Base-by-base conservation (phyloP, 2,113 vertebrate species). In the Esox niger region DNA sequence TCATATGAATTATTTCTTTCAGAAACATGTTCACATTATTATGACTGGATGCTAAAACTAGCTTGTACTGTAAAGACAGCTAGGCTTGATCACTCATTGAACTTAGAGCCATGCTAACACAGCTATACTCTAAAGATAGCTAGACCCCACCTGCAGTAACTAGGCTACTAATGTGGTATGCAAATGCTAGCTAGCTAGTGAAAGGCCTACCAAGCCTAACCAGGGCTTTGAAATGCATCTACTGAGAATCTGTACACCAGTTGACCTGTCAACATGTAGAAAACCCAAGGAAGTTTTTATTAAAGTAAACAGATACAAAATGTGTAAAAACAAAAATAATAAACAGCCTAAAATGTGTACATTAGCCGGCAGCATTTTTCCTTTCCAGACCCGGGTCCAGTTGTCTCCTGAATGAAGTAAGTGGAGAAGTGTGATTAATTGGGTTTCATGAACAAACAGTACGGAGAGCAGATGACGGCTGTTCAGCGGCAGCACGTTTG, bases 401-500 rank as follows among this genome's bases (percentile, higher is more conserved):
- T 11, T 73, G 33, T 66, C 62, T 31, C 21, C 64, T 31, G 61
- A 75, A 78, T 59, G 59, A 71, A 26, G 68, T 31, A 73, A 43
- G 59, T 25, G 2, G 64, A 73, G 47, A 64, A 76, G 73, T 74
- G 79, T 84, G 83, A 88, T 84, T 85, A 81, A 86, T 79, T 70
- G 74, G 74, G 67, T 78, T 85, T 86, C 82, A 84, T 81, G 79
- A 86, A 78, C 71, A 68, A 80, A 68, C 75, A 43, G 43, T 67
- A 66, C 70, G 30, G 46, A 69, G 76, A 81, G 71, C 72, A 69
- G 72, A 81, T 63, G 43, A 78, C 76, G 64, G 69, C 71, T 46
- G 31, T 73, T n/a, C n/a, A n/a, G n/a, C n/a, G n/a, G n/a, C n/a
- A n/a, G n/a, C n/a, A n/a, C n/a, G 25, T 46, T 67, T 62, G 38